Percentiles rank a stretch among this genome's conserved stretches.
phyloP scores from a whole-genome alignment of 1,140 invertebrate genomes.

The Tetraneura akinire region DNA sequence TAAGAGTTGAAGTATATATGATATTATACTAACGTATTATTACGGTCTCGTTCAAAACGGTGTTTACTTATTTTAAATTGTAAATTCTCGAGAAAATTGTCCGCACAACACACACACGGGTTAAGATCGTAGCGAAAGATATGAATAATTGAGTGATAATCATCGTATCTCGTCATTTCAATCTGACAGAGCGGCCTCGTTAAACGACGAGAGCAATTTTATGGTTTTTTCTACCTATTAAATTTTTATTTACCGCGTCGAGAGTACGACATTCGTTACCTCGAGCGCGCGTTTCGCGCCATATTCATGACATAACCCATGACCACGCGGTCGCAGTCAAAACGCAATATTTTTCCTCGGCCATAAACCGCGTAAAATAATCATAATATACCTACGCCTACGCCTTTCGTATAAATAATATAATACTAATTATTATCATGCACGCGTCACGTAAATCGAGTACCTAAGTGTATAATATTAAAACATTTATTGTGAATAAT shows the following conservation, averaged over 20 bases:
- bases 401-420: no score
- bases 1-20: no score
- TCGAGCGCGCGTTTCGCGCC: no score
- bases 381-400: no score
- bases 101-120: neutral
- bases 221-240: neutral
- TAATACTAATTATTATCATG: no score
- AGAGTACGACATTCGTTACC: neutral
- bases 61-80: no score
- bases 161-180: conserved; percentile 36
- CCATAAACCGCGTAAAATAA: neutral
- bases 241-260: neutral
- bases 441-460: no score
- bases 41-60: neutral
- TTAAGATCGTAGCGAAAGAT: conserved; percentile 20
- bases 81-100: neutral
- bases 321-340: no score
- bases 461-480: no score
- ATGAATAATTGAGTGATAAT: conserved; percentile 50
- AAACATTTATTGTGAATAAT: no score
- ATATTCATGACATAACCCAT: no score
- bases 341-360: conserved; percentile 3
- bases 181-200: neutral
- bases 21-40: no score
- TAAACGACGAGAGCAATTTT: conserved; percentile 18